A percentile compares a stretch with the other conserved stretches of the same genome.
Evolutionary conservation across 2,888 invertebrate genomes (phyloP).

Genomic region (Pilophorus perplexus): DNA sequence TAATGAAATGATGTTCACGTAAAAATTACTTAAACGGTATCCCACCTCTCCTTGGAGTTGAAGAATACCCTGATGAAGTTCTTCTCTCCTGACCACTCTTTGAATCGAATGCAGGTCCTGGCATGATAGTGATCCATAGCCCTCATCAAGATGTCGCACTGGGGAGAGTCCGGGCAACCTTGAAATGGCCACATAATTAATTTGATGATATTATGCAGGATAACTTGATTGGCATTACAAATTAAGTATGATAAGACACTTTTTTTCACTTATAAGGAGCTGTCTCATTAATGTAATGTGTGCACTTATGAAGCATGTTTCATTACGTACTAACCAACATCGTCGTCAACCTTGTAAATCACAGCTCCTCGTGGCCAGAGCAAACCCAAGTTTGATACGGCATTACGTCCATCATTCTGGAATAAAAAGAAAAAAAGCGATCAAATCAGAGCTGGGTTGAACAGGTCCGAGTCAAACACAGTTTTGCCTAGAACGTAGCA

Average conservation of each 20-base stretch:
- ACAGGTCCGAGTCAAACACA: no score
- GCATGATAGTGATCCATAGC: conserved; percentile 51
- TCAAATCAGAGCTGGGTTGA: background rate
- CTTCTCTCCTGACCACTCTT: conserved; percentile 51
- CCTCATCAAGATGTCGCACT: conserved; percentile 50
- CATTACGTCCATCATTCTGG: conserved; percentile 48
- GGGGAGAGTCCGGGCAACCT: conserved; percentile 50
- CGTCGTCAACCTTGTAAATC: conserved; percentile 49
- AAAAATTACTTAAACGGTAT: no score
- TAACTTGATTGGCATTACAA: no score
- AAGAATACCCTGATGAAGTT: conserved; percentile 51
- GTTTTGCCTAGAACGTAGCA: no score
- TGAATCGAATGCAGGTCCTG: conserved; percentile 52
- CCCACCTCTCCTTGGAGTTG: conserved; percentile 50
- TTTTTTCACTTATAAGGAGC: no score
- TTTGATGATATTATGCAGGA: background rate
- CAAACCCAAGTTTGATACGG: conserved; percentile 46
- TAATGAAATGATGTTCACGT: no score
- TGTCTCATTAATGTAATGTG: no score
- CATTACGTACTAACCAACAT: conserved; percentile 50
- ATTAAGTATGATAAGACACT: no score
- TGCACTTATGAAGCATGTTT: no score
- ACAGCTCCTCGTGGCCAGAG: conserved; percentile 50
- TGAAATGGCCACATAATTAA: no score
- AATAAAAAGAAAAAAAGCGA: background rate